Percentiles rank a stretch among this genome's conserved stretches.
phyloP scores from a whole-genome alignment of 2,113 vertebrate species.

The Ellobius talpinus region DNA sequence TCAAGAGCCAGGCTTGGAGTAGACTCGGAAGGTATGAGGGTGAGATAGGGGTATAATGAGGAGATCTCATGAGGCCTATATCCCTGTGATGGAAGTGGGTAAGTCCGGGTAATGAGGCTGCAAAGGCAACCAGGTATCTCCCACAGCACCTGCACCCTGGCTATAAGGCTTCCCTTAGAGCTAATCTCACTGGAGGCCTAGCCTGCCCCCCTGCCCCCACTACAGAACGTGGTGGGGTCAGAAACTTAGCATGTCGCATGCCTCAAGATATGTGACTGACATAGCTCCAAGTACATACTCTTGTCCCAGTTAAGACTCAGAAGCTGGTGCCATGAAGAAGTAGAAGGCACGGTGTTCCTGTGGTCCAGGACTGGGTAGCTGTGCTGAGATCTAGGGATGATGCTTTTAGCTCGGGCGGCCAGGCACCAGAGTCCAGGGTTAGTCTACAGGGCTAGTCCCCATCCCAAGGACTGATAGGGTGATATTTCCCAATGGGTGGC shows the following conservation, averaged over 20 bases:
- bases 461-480: background rate
- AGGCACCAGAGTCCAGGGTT: background rate
- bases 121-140: background rate
- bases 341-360: background rate
- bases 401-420: background rate
- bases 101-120: background rate
- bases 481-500: background rate
- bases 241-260: background rate
- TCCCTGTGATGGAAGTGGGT: background rate
- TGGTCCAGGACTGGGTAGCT: background rate
- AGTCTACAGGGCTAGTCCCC: background rate
- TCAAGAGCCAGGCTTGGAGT: background rate
- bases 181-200: background rate
- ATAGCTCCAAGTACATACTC: background rate
- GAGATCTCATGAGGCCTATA: background rate
- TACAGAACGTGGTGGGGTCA: background rate
- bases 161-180: background rate
- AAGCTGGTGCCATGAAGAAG: background rate
- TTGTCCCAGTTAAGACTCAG: background rate
- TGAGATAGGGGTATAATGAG: too few species aligned
- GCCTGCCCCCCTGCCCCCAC: background rate
- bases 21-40: background rate
- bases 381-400: background rate
- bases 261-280: background rate
- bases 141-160: accelerated